Conservation (phyloP, 2,797 vertebrate genomes). For the Platalea minor region DNA sequence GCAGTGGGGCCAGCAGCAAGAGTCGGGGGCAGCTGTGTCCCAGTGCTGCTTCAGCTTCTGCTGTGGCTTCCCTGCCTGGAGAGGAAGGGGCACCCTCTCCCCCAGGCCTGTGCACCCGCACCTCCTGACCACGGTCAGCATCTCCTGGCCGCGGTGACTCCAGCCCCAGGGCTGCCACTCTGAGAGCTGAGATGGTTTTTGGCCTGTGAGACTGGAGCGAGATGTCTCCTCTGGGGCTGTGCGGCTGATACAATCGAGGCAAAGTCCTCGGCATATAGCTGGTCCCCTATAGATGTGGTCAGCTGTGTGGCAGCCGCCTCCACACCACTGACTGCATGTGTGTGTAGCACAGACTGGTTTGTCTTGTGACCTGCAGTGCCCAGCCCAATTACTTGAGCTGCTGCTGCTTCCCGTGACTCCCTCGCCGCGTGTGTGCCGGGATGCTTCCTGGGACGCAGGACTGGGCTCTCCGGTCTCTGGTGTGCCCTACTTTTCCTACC, state of each 20-base stretch:
- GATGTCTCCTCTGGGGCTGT: not conserved
- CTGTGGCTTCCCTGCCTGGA: not conserved
- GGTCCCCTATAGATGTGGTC: not conserved
- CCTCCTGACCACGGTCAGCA: not conserved
- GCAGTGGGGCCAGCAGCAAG: not conserved
- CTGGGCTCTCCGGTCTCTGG: not conserved
- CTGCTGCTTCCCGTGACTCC: not conserved
- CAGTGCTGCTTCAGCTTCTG: not conserved
- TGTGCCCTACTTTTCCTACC: not conserved
- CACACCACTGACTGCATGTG: not conserved
- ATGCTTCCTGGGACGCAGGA: not conserved
- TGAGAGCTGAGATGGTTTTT: not conserved
- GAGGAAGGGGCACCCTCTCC: not conserved
- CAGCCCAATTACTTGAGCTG: not conserved
- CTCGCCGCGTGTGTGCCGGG: rapidly evolving
- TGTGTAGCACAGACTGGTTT: not conserved
- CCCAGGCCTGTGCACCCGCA: not conserved
- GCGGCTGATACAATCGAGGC: not conserved
- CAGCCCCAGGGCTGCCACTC: not conserved
- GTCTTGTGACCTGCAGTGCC: constrained; percentile 27
- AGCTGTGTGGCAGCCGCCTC: not conserved
- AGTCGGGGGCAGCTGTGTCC: not conserved
- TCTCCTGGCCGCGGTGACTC: not conserved
- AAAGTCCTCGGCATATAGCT: not conserved
- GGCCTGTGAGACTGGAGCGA: not conserved